Percentiles rank a stretch among this genome's conserved stretches.
Evolutionary conservation across 1,140 invertebrate species (phyloP).

Genomic region (Harpegnathos saltator): DNA sequence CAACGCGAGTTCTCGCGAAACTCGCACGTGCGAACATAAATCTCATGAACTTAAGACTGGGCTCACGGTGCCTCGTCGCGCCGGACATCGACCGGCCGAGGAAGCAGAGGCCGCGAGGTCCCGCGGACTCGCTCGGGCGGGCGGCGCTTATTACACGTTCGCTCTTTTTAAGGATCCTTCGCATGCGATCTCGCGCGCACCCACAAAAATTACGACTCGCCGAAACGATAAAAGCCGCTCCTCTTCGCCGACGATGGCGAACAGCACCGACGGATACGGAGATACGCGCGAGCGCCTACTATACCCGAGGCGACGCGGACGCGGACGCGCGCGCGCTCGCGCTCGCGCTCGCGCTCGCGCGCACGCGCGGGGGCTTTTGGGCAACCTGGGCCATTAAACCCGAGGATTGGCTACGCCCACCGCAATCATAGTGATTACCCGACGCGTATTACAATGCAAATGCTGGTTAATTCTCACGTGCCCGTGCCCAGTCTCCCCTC

Average conservation of each 20-base stretch:
- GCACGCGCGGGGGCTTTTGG: conserved; percentile 66
- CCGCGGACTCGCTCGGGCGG: conserved; percentile 10
- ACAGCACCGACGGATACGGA: conserved; percentile 1
- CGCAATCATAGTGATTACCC: conserved; percentile 79
- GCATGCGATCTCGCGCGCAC: conserved; percentile 47
- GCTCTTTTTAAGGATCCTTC: conserved; percentile 48
- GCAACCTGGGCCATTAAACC: conserved; percentile 75
- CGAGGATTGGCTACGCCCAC: conserved; percentile 77
- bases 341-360: conserved; percentile 27
- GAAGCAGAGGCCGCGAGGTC: conserved; percentile 46
- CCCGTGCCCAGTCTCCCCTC: no score
- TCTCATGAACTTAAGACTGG: neutral
- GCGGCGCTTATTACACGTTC: conserved; percentile 64
- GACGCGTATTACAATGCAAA: conserved; percentile 80
- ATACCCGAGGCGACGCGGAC: conserved; percentile 30
- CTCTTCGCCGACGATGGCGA: neutral
- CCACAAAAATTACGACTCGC: conserved; percentile 72
- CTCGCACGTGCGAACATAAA: conserved; percentile 27
- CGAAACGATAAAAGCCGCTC: conserved; percentile 70
- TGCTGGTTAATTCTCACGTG: conserved; percentile 75
- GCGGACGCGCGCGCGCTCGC: conserved; percentile 34
- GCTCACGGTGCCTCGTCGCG: neutral
- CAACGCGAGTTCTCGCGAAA: conserved; percentile 25
- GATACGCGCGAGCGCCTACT: neutral
- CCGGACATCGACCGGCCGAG: conserved; percentile 41